A percentile compares a stretch with the other conserved stretches of the same genome.
Conservation (phyloP, 2,888 invertebrate species). For the Gastracanthus pulcherrimus region DNA sequence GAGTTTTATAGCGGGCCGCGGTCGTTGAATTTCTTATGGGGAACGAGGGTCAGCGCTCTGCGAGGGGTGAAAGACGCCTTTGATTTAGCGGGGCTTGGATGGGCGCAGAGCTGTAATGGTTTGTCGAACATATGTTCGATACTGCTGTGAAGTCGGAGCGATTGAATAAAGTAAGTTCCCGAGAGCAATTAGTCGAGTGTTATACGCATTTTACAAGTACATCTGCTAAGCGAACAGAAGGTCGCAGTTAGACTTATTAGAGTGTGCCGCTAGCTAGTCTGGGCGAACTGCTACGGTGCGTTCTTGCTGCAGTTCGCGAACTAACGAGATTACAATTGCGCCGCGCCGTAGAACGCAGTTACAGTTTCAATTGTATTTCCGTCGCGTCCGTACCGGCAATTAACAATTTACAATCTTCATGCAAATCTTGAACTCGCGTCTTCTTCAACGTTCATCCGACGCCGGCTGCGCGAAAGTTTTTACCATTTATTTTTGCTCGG, state of each 20-base stretch:
- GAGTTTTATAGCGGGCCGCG: neutral
- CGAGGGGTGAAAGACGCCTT: no score
- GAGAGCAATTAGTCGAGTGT: neutral
- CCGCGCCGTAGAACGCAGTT: neutral
- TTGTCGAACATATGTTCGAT: no score
- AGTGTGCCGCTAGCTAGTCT: neutral
- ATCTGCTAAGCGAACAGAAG: neutral
- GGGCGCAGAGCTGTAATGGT: no score
- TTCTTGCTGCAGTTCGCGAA: neutral
- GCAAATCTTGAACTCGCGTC: neutral
- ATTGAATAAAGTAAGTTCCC: no score
- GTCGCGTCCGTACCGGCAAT: neutral
- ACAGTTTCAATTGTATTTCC: slow-evolving; percentile 1
- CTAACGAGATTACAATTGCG: slow-evolving; percentile 5
- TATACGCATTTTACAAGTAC: no score
- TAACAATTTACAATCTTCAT: slow-evolving; percentile 1
- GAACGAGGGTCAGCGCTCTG: neutral
- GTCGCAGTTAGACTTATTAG: neutral
- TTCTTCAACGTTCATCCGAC: neutral
- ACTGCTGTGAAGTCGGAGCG: no score
- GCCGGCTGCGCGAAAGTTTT: no score
- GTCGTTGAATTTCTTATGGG: neutral
- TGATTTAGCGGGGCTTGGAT: no score
- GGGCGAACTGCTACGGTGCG: neutral
- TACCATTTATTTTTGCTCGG: neutral